Evolutionary conservation across 2,113 vertebrate genomes (phyloP), one percentile per base, ranked within the genome.

Genomic region (Anolis carolinensis): DNA sequence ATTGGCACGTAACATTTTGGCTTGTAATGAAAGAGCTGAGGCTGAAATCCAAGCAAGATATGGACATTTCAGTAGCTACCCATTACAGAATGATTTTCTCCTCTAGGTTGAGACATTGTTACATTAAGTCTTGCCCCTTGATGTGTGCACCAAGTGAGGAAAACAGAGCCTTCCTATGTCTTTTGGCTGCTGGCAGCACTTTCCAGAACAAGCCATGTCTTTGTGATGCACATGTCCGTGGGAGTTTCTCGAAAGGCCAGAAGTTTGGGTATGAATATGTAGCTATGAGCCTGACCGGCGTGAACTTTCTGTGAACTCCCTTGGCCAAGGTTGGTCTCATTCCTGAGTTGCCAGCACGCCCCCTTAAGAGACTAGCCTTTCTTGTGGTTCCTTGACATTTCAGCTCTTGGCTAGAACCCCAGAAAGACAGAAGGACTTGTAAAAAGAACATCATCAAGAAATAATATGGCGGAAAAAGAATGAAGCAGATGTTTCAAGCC

Each of bases 401-500:
- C n/a, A 82, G 63, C 79, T 89, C 74, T 86, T 89, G 86, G 77
- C 85, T 25, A 80, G 76, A 73, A 65, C 71, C 55, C 70, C 23
- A 81, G 68, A 62, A 62, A 34, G 77, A 59, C 52, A 74, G 20
- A 27, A 79, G 55, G 39, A 27, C 7, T 48, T 34, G n/a, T 44
- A 73, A 32, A 75, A 74, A 72, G n/a, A 79, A 52, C 68, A 50
- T 5, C 30, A 62, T 36, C 16, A 59, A 44, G 50, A 30, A 5
- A 77, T 23, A 89, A 59, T 59, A 85, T 65, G 59, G 1, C 1
- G 44, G 84, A 73, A 79, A 86, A 70, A 71, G 83, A 82, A 73
- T 89, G 87, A 71, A 76, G 86, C 81, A 52, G 84, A 16, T 34
- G 85, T 88, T 89, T 87, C 87, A 81, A 73, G 59, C 55, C 77